phyloP scores from a whole-genome alignment of 2,888 invertebrate species.

The Agrochola litura region DNA sequence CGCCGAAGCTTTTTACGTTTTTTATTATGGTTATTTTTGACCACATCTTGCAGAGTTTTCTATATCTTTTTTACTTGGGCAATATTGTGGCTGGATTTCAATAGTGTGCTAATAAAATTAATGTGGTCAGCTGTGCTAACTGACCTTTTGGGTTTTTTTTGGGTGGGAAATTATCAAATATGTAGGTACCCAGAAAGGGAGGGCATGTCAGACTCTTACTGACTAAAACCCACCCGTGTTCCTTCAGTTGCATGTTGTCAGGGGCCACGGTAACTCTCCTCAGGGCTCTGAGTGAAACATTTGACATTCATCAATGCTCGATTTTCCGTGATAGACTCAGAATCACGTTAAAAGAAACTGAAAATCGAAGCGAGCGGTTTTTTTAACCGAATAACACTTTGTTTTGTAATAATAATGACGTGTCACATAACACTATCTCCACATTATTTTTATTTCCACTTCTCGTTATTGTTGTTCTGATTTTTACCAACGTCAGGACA shows the following conservation, averaged over 20 bases:
- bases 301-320: background rate
- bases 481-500: slow-evolving; percentile 16
- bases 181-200: too few species aligned
- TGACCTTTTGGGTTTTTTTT: background rate
- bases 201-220: too few species aligned
- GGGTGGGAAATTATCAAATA: too few species aligned
- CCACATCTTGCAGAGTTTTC: background rate
- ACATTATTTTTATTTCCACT: slow-evolving; percentile 2
- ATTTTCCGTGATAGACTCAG: background rate
- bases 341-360: background rate
- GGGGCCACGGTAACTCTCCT: too few species aligned
- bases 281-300: background rate
- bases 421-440: background rate
- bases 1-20: background rate
- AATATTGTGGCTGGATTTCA: background rate
- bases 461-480: slow-evolving; percentile 14
- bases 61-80: background rate
- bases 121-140: background rate
- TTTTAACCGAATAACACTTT: background rate
- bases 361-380: background rate
- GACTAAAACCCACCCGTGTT: too few species aligned
- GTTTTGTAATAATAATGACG: slow-evolving; percentile 2
- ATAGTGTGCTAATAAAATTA: background rate
- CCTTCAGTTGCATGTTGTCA: too few species aligned
- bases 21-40: background rate